Base-by-base conservation (phyloP, 30 jellyfish, hydroid and myxozoan genomes). In the Aurelia coerulea region DNA sequence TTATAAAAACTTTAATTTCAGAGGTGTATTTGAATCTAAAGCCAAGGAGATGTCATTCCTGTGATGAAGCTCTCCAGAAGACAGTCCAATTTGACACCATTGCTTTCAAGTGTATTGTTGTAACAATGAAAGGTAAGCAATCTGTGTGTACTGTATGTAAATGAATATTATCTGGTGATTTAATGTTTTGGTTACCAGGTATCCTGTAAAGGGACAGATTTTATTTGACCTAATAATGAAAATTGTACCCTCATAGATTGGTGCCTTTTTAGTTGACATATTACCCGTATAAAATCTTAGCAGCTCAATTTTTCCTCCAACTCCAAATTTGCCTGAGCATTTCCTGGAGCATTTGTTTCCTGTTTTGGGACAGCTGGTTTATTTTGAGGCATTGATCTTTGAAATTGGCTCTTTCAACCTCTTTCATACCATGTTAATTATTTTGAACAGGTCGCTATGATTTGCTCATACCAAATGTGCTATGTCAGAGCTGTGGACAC, bases 391-490 rank as follows among this genome's bases (percentile, higher is more conserved):
- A 37, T 1, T 65, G 16, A 65, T 19, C 23, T 19, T 65, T 16
- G n/a, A 19, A 65, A 17, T 65, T n/a, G 1, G 19, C 75, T 19
- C 41, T 10, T 19, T 65, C 41, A 65, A n/a, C 6, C 35, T 19
- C n/a, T 37, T 16, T 65, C 35, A 19, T 65, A 46, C n/a, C 11
- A 65, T 65, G 52, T 18, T 42, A 64, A 7, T 70, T 70, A 3
- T 70, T 37, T 70, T 70, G 18, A 23, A 50, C 42, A 74, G 70
- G 84, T 56, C 84, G 84, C 73, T 23, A 74, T 33, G 84, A 74
- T 56, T 74, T 74, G 49, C 66, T 56, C 42, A 56, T 74, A 4
- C 84, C 84, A 74, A 52, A 74, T 16, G 84, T 74, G 8, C 18
- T 49, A 42, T 49, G 84, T 31, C 84, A 74, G 31, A 49, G 39